Conservation (phyloP, 1,140 invertebrate species). For the Cydia strobilella region DNA sequence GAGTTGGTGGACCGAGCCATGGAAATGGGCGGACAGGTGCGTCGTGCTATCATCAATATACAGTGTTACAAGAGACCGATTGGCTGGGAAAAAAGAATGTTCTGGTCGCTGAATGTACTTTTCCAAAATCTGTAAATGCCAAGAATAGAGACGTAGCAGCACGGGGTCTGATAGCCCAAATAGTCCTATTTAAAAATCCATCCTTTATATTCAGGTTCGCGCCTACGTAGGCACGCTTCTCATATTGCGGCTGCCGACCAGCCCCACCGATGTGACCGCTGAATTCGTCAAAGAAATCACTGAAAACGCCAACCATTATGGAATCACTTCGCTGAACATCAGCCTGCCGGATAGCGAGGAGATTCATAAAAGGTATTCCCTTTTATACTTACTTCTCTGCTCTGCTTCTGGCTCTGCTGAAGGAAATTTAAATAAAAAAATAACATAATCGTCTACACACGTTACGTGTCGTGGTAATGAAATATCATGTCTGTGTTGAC, state of each 20-base stretch:
- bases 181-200: too few relatives aligned
- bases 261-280: conserved; percentile 52
- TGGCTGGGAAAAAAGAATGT: too few relatives aligned
- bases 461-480: too few relatives aligned
- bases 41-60: background rate
- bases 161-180: too few relatives aligned
- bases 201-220: conserved; percentile 37
- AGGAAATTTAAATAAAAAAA: too few relatives aligned
- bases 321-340: conserved; percentile 57
- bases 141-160: too few relatives aligned
- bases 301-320: conserved; percentile 50
- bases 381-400: background rate
- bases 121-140: too few relatives aligned
- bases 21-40: conserved; percentile 46
- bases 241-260: conserved; percentile 55
- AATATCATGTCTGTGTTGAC: too few relatives aligned
- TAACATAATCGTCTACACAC: too few relatives aligned
- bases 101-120: too few relatives aligned
- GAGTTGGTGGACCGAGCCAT: conserved; percentile 45
- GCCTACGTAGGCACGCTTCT: conserved; percentile 63
- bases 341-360: conserved; percentile 66
- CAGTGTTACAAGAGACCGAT: too few relatives aligned
- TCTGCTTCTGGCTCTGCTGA: too few relatives aligned
- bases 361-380: conserved; percentile 58
- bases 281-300: conserved; percentile 53